Percentiles rank a stretch among this genome's conserved stretches.
Conservation (phyloP, 1,140 invertebrate genomes). For the Drosophila arizonae region DNA sequence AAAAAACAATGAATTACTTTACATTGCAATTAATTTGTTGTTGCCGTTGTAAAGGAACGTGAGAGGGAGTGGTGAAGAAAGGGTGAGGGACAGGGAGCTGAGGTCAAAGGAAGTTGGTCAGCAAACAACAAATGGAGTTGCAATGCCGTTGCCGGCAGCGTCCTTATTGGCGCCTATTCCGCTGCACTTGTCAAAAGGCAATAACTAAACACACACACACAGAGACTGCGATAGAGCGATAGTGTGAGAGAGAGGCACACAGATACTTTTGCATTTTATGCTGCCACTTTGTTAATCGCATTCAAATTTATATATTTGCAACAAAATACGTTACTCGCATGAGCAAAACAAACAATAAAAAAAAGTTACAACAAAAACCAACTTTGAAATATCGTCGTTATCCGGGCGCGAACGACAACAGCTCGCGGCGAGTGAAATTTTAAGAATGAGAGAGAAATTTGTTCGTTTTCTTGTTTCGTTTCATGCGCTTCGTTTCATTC, state of each 20-base stretch:
- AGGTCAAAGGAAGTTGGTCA: slow-evolving; percentile 7
- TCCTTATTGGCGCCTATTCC: slow-evolving; percentile 46
- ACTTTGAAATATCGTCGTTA: slow-evolving; percentile 47
- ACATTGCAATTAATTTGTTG: slow-evolving; percentile 38
- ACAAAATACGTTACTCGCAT: slow-evolving; percentile 17
- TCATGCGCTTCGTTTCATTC: slow-evolving; percentile 41
- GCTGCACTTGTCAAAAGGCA: slow-evolving; percentile 36
- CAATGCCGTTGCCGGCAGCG: slow-evolving; percentile 11
- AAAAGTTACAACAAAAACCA: slow-evolving; percentile 42
- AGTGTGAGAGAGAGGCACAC: neutral
- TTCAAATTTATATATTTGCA: slow-evolving; percentile 13
- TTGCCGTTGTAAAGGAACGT: slow-evolving; percentile 10
- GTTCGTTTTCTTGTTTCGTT: slow-evolving; percentile 51
- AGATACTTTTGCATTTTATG: slow-evolving; percentile 11
- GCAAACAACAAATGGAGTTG: slow-evolving; percentile 28
- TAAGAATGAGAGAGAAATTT: slow-evolving; percentile 52
- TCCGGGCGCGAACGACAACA: slow-evolving; percentile 52
- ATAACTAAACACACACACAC: slow-evolving; percentile 23
- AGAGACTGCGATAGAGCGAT: neutral
- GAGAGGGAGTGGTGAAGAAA: neutral
- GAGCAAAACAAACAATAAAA: slow-evolving; percentile 22
- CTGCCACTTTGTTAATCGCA: slow-evolving; percentile 28
- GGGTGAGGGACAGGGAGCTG: neutral
- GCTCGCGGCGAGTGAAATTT: slow-evolving; percentile 54
- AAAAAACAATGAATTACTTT: slow-evolving; percentile 37